Evolutionary conservation across 2,797 vertebrate species (phyloP), one percentile per base, ranked within the genome.

Genomic region (Paedocypris micromegethes): DNA sequence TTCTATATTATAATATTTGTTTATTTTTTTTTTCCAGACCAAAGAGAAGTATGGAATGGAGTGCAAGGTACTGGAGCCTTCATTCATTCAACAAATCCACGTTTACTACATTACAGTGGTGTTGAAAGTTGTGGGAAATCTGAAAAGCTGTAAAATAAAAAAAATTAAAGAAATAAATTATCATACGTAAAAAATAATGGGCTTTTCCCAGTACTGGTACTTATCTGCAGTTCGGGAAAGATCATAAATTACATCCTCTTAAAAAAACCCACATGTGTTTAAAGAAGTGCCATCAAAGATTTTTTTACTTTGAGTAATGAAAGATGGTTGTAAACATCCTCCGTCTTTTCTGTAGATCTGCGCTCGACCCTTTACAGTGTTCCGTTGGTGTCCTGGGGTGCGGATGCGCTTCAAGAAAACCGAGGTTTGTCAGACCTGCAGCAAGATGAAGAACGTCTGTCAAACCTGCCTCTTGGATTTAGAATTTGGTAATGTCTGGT

Each of bases 321-420:
- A 7, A 54, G 6, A 23, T 23, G 23, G 23, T 23, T 23, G 23
- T 23, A 23, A 23, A 23, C 23, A 40, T 56, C 0, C 1, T 69
- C 64, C 1, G 23, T 23, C 41, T 52, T 4, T 9, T 76, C 70
- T 77, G 51, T 73, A 99, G 97, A 99, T 98, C 42, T 99, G 97
- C 86, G 95, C 95, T 75, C 91, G 97, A 56, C 96, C 96, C 0
- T 99, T 99, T 78, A 98, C 96, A 0, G 97, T 99, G 47, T 99
- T 99, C 80, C 92, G 96, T 47, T 99, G 95, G 95, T 99, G 96
- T 81, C 96, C 97, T 0, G 96, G 96, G 0, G 93, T 94, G 46
- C 89, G 94, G 0, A 99, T 99, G 96, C 97, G 96, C 73, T 99
- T 98, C 85, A 99, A 99, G 88, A 99, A 99, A 83, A 99, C 96